A percentile compares a stretch with the other conserved stretches of the same genome.
Evolutionary conservation across 2,797 vertebrate species (phyloP).

Genomic region (Danio jaintianensis): DNA sequence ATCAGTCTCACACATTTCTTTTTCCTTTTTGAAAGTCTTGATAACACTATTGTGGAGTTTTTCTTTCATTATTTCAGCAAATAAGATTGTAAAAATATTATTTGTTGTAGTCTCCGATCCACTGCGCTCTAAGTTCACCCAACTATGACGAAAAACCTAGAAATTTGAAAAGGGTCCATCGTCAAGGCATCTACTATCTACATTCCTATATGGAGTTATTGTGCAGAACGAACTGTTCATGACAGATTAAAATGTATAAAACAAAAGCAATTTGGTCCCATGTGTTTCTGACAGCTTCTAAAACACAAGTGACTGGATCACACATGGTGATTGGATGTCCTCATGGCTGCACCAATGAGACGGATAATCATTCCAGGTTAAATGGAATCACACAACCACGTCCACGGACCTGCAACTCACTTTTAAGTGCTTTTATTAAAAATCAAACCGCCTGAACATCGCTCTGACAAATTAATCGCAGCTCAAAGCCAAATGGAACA

Average conservation of each 20-base stretch:
- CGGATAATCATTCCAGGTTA: neutral
- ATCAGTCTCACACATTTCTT: too few relatives aligned
- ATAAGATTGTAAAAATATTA: too few relatives aligned
- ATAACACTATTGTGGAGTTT: too few relatives aligned
- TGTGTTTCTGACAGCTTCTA: neutral
- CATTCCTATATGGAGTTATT: neutral
- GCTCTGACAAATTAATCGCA: conserved; percentile 26
- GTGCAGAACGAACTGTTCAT: neutral
- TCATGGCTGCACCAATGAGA: neutral
- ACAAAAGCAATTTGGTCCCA: neutral
- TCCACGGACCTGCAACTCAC: neutral
- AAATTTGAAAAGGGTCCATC: too few relatives aligned
- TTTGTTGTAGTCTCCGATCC: too few relatives aligned
- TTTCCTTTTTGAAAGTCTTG: too few relatives aligned
- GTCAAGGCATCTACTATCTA: too few relatives aligned
- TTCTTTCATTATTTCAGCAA: too few relatives aligned
- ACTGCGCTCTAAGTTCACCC: too few relatives aligned
- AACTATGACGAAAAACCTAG: too few relatives aligned
- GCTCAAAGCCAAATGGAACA: conserved; percentile 13
- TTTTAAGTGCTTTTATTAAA: conserved; percentile 4
- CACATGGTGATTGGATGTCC: neutral
- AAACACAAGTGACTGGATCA: neutral
- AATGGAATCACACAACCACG: neutral
- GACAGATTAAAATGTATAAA: neutral
- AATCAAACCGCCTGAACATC: conserved; percentile 2